A percentile compares a stretch with the other conserved stretches of the same genome.
phyloP scores from a whole-genome alignment of 2,797 vertebrate species.

The Sebastes nivosus region DNA sequence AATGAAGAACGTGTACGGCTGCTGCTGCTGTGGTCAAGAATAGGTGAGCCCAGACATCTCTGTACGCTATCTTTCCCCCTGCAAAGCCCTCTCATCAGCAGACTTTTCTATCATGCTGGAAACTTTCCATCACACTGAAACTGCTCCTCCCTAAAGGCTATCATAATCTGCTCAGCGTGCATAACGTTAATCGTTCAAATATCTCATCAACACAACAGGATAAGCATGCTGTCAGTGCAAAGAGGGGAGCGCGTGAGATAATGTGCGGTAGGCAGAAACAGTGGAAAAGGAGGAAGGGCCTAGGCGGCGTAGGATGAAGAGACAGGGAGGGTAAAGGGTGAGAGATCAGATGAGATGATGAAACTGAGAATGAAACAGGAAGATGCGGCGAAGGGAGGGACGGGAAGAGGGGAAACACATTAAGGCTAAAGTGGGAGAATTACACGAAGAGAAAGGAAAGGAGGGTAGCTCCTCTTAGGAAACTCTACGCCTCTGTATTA shows the following conservation, averaged over 20 bases:
- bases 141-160: conserved; percentile 57
- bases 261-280: not conserved
- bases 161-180: conserved; percentile 65
- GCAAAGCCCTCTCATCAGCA: conserved; percentile 46
- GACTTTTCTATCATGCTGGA: conserved; percentile 45
- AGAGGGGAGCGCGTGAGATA: conserved; percentile 12
- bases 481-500: conserved; percentile 67
- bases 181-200: conserved; percentile 61
- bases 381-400: conserved; percentile 5
- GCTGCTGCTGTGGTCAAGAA: not conserved
- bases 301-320: not conserved
- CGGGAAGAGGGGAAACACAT: conserved; percentile 40
- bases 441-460: conserved; percentile 30
- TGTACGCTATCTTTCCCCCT: not conserved
- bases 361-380: conserved; percentile 47
- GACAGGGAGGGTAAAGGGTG: conserved; percentile 10
- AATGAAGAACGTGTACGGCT: not conserved
- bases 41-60: conserved; percentile 33
- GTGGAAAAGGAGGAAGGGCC: not conserved
- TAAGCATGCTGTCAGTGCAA: conserved; percentile 36
- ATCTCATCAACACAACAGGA: conserved; percentile 61
- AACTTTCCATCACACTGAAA: conserved; percentile 63
- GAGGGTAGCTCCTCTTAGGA: conserved; percentile 45
- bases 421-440: conserved; percentile 45
- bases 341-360: conserved; percentile 36